A percentile compares a stretch with the other conserved stretches of the same genome.
Conservation (phyloP, 2,113 vertebrate species). For the Tonatia bakeri region DNA sequence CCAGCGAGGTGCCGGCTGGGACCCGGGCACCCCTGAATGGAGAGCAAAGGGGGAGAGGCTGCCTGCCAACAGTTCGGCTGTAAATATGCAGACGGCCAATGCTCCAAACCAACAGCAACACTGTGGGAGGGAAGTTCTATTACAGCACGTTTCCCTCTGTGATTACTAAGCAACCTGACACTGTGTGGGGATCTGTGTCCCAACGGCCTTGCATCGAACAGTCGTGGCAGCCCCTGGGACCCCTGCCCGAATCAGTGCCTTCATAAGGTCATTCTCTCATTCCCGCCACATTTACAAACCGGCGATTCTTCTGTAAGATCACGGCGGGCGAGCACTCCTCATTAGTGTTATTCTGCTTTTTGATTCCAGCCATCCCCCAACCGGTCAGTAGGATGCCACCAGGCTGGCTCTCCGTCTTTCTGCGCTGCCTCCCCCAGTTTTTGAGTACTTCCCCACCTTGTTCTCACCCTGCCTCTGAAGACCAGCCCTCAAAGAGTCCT, state of each 20-base stretch:
- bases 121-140: background rate
- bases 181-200: background rate
- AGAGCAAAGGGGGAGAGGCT: background rate
- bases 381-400: background rate
- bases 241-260: background rate
- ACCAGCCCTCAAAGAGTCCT: background rate
- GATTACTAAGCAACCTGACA: background rate
- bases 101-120: background rate
- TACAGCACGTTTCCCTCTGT: background rate
- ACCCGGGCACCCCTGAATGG: background rate
- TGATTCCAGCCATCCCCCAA: background rate
- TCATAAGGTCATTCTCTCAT: background rate
- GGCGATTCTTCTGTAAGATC: background rate
- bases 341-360: background rate
- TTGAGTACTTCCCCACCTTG: background rate
- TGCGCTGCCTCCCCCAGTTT: background rate
- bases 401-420: background rate
- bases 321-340: background rate
- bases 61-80: background rate
- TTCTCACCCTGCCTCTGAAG: background rate
- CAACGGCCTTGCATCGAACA: background rate
- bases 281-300: background rate
- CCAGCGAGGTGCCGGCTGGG: background rate
- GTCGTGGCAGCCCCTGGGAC: background rate
- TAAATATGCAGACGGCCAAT: fast-evolving